Evolutionary conservation across 2,888 invertebrate genomes (phyloP).

Genomic region (Epinotia bilunana): DNA sequence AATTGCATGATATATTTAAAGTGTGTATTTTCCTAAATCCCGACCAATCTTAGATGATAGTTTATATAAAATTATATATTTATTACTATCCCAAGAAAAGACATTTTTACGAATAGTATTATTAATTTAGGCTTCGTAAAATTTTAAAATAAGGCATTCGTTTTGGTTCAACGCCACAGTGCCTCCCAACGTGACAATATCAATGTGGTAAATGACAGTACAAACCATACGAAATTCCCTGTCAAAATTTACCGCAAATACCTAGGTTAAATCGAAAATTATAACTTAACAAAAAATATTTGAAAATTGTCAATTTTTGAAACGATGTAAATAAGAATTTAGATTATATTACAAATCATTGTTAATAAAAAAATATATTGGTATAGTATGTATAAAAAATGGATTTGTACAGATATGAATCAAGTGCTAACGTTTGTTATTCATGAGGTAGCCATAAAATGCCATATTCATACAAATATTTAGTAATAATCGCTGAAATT

Average conservation of each 20-base stretch:
- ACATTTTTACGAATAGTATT: slow-evolving; percentile 85
- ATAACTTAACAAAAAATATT: slow-evolving; percentile 68
- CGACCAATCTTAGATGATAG: slow-evolving; percentile 81
- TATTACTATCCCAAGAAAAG: slow-evolving; percentile 80
- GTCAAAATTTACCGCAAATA: slow-evolving; percentile 66
- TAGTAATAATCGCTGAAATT: slow-evolving; percentile 45
- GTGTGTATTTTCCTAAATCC: slow-evolving; percentile 80
- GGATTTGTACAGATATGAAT: slow-evolving; percentile 66
- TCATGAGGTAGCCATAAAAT: slow-evolving; percentile 83
- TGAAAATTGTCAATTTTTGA: slow-evolving; percentile 79
- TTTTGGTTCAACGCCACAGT: slow-evolving; percentile 81
- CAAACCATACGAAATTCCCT: slow-evolving; percentile 46
- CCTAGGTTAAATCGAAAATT: slow-evolving; percentile 61
- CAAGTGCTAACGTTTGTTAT: slow-evolving; percentile 77
- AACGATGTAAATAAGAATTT: slow-evolving; percentile 79
- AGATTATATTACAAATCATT: slow-evolving; percentile 67
- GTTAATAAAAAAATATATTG: slow-evolving; percentile 73
- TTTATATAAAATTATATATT: slow-evolving; percentile 76
- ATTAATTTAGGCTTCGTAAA: slow-evolving; percentile 82
- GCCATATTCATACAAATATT: slow-evolving; percentile 69
- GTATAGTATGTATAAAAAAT: slow-evolving; percentile 70
- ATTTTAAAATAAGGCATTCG: slow-evolving; percentile 71
- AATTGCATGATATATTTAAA: slow-evolving; percentile 59
- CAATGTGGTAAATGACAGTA: slow-evolving; percentile 58
- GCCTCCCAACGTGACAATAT: slow-evolving; percentile 81